Conservation (phyloP, 2,888 invertebrate species). For the Anodontia alba region DNA sequence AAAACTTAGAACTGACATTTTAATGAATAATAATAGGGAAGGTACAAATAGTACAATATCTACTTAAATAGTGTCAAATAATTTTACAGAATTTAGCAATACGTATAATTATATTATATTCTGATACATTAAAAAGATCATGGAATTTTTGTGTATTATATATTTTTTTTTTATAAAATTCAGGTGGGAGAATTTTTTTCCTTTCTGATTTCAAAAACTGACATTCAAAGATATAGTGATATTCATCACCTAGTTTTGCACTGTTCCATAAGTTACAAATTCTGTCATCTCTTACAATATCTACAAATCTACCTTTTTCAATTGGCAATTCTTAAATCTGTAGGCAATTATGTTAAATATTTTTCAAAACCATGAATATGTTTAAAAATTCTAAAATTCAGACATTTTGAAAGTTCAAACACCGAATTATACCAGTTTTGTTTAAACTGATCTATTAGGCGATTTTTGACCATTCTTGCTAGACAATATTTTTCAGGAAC, state of each 20-base stretch:
- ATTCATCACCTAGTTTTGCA: background rate
- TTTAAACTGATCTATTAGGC: constrained; percentile 3
- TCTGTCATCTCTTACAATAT: background rate
- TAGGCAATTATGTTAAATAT: background rate
- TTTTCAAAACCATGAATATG: constrained; percentile 2
- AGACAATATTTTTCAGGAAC: background rate
- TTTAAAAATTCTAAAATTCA: constrained; percentile 9
- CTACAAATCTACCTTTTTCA: background rate
- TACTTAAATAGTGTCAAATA: background rate
- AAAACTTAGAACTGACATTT: background rate
- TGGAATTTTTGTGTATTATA: constrained; percentile 1
- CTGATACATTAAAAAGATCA: background rate
- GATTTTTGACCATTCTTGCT: constrained; percentile 10
- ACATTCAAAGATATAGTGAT: constrained; percentile 3
- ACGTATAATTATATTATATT: background rate
- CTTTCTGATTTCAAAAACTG: background rate
- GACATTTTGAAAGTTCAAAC: constrained; percentile 3
- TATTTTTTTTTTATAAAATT: constrained; percentile 11
- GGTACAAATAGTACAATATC: constrained; percentile 2
- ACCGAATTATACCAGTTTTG: constrained; percentile 5
- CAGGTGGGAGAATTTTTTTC: background rate
- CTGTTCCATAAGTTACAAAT: constrained; percentile 2
- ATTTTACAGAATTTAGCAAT: constrained; percentile 13
- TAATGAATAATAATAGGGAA: background rate
- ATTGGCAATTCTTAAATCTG: constrained; percentile 13